Percentiles rank a stretch among this genome's conserved stretches.
Evolutionary conservation across 1,140 invertebrate species (phyloP).

Genomic region (Schlechtendalia chinensis): DNA sequence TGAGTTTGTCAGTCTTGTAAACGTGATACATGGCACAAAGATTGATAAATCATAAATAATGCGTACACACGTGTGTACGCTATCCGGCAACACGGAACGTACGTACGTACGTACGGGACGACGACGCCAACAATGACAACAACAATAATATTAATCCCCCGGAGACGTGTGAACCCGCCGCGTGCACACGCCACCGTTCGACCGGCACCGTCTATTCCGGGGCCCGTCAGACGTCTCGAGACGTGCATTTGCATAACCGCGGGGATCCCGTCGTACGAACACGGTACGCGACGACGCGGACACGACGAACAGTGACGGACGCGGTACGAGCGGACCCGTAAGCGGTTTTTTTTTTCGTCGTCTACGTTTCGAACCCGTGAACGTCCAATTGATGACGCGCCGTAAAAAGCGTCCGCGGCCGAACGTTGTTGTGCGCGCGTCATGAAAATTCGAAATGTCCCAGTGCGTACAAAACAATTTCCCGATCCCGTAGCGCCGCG

Average conservation of each 20-base stretch:
- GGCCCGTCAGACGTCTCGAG: neutral
- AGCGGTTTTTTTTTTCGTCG: too few species aligned
- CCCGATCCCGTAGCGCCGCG: too few species aligned
- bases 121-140: neutral
- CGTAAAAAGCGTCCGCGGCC: too few species aligned
- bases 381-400: too few species aligned
- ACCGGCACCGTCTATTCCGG: neutral
- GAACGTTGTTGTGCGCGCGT: too few species aligned
- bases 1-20: slow-evolving; percentile 47
- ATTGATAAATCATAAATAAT: slow-evolving; percentile 33
- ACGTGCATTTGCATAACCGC: neutral
- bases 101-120: too few species aligned
- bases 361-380: too few species aligned
- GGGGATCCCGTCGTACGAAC: neutral
- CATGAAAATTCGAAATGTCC: too few species aligned
- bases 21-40: slow-evolving; percentile 44
- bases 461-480: too few species aligned
- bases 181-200: neutral
- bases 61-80: neutral
- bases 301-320: too few species aligned
- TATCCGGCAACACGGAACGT: slow-evolving; percentile 2
- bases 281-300: too few species aligned
- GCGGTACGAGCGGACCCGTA: too few species aligned
- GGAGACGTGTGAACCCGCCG: neutral
- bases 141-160: neutral